Percentiles rank a stretch among this genome's conserved stretches.
These are phyloP conservation scores for Orthosia gothica DNA, from an alignment of 2,888 invertebrate species.

Conservation along the genomic window DNA sequence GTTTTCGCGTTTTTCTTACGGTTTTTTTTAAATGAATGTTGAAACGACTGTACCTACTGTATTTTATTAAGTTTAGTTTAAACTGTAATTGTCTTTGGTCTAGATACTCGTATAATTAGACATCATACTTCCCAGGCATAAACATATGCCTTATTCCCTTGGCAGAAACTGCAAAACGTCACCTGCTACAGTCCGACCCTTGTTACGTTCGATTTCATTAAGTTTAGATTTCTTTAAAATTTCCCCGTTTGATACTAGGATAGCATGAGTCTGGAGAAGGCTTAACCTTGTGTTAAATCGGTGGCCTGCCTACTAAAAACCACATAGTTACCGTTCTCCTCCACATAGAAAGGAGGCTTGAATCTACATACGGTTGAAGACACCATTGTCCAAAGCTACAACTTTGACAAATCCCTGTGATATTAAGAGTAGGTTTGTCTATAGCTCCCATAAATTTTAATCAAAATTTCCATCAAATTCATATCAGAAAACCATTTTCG, in stretches of 20 bases:
- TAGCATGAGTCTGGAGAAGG: background rate
- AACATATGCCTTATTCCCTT: too few relatives aligned
- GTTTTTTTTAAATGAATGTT: too few relatives aligned
- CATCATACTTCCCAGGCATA: too few relatives aligned
- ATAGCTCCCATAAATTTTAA: background rate
- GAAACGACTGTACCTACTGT: background rate
- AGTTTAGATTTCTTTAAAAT: too few relatives aligned
- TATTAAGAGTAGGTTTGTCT: too few relatives aligned
- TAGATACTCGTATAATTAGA: too few relatives aligned
- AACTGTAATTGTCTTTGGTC: too few relatives aligned
- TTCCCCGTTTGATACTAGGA: background rate
- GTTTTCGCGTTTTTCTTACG: background rate
- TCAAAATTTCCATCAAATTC: slow-evolving; percentile 8
- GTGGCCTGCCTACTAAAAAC: background rate
- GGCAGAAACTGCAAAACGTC: too few relatives aligned
- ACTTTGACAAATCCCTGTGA: background rate
- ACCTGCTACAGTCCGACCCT: too few relatives aligned
- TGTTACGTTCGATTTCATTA: too few relatives aligned
- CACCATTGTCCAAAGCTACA: too few relatives aligned
- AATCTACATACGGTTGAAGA: background rate
- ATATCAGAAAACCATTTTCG: slow-evolving; percentile 11
- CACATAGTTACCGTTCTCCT: background rate
- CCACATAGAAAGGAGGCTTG: background rate
- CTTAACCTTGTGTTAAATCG: background rate
- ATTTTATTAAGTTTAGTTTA: too few relatives aligned